Base-by-base conservation (phyloP, 2,797 vertebrate species). In the Acestrorhynchus altus region DNA sequence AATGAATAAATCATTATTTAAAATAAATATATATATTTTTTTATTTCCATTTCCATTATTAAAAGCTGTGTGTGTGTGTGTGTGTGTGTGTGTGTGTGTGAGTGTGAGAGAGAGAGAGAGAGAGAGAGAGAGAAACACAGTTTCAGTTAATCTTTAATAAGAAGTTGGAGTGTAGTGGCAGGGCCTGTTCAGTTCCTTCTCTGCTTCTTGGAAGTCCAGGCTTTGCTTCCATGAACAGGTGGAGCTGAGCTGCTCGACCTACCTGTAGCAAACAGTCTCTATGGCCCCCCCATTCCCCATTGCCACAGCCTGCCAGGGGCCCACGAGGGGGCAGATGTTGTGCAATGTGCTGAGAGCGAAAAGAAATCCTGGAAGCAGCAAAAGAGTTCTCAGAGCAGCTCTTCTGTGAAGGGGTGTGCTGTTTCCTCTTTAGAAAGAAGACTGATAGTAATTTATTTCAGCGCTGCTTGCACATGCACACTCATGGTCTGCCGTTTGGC, bases 61-160 rank as follows among this genome's bases (percentile, higher is more conserved):
- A 59, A n/a, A n/a, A 22, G 12, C 15, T n/a, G 31, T 6, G 2
- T 26, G 54, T 28, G n/a, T 57, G 11, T 57, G 15, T 13, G 6
- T 22, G 40, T 12, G 11, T 22, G 42, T 57, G 20, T 26, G 22
- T 12, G 20, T 57, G 52, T 20, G 31, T 35, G 31, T 10, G 24
- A 18, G 51, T 46, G 4, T 46, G 24, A 31, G 16, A 57, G 39
- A 57, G 15, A 47, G 1, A 26, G 9, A 56, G 22, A 44, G 35
- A 20, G 8, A 60, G 28, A 12, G 15, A 7, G 65, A 47, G 18
- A 68, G 8, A 16, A 0, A 56, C 15, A 16, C 15, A 49, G 82
- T 81, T 78, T 10, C 15, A 49, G 82, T 81, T 78, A 83, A 80
- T 83, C 35, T 65, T 72, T 83, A 80, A 83, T 77, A 69, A 46